These are phyloP conservation scores for Leucophenga maculata DNA, from an alignment of 2,888 invertebrate genomes.

Conservation along the genomic window DNA sequence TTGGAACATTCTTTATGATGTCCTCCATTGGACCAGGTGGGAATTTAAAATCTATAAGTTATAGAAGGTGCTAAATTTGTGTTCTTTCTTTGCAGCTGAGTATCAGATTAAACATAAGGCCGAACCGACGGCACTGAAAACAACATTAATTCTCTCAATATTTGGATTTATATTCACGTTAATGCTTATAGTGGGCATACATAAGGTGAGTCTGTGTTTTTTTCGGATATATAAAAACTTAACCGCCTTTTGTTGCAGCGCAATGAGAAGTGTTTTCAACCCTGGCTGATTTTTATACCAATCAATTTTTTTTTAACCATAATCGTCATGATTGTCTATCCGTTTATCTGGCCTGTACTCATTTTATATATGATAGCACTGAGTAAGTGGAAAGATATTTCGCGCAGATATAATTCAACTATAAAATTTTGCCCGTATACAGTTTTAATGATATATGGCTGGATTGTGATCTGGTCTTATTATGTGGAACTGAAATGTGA, in stretches of 20 bases:
- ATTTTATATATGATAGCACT: conserved; percentile 41
- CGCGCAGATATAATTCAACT: too few species aligned
- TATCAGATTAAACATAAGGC: conserved; percentile 32
- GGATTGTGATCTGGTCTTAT: conserved; percentile 52
- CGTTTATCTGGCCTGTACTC: conserved; percentile 42
- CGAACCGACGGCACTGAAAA: conserved; percentile 47
- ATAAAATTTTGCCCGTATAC: background rate
- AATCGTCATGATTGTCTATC: conserved; percentile 39
- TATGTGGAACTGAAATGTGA: conserved; percentile 48
- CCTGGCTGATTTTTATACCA: conserved; percentile 45
- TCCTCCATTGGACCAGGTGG: conserved; percentile 38
- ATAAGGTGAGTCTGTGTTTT: conserved; percentile 40
- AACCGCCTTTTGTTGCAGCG: conserved; percentile 36
- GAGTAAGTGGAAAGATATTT: conserved; percentile 35
- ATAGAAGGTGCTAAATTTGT: background rate
- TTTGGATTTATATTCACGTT: conserved; percentile 45
- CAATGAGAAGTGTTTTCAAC: conserved; percentile 40
- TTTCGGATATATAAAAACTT: background rate
- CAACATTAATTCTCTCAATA: conserved; percentile 51
- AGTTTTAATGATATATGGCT: conserved; percentile 47
- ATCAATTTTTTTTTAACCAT: conserved; percentile 42
- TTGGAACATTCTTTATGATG: conserved; percentile 54
- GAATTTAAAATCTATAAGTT: too few species aligned
- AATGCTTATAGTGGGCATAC: conserved; percentile 53
- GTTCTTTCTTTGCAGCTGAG: conserved; percentile 43